Conservation (phyloP, 2,797 vertebrate genomes). For the Acrocephalus scirpaceus region DNA sequence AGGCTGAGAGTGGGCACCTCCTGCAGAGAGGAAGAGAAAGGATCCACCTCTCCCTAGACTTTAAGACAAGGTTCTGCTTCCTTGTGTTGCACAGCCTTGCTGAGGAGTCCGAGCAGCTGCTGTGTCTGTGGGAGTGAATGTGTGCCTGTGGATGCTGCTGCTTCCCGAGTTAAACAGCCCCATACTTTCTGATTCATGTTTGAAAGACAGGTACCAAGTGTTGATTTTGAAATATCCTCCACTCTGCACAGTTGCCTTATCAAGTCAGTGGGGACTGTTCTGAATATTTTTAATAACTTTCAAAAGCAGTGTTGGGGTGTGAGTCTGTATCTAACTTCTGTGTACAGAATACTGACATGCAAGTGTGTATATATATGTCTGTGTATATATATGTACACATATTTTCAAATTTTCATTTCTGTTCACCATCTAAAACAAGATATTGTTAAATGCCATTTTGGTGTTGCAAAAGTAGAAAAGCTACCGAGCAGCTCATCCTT, state of each 20-base stretch:
- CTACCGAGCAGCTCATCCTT: background rate
- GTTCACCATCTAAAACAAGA: conserved; percentile 43
- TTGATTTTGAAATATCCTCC: background rate
- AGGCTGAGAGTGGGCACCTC: background rate
- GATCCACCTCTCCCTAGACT: background rate
- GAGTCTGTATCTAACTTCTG: background rate
- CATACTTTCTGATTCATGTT: background rate
- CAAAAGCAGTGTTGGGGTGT: background rate
- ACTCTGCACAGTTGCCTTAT: conserved; percentile 50
- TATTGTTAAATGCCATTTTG: conserved; percentile 41
- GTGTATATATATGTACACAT: background rate
- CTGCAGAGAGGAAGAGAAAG: background rate
- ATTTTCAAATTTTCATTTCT: background rate
- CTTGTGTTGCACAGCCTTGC: rapidly evolving
- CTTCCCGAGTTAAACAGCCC: background rate
- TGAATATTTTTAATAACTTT: background rate
- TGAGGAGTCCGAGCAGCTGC: background rate
- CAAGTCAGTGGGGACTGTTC: background rate
- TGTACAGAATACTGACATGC: conserved; percentile 10
- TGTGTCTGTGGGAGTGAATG: background rate
- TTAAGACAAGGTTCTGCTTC: background rate
- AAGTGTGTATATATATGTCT: background rate
- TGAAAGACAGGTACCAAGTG: conserved; percentile 9
- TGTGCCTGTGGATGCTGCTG: background rate
- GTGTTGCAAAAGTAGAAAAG: conserved; percentile 41